Percentiles rank a stretch among this genome's conserved stretches.
Evolutionary conservation across 2,113 vertebrate species (phyloP).

Genomic region (Syrrhaptes paradoxus): DNA sequence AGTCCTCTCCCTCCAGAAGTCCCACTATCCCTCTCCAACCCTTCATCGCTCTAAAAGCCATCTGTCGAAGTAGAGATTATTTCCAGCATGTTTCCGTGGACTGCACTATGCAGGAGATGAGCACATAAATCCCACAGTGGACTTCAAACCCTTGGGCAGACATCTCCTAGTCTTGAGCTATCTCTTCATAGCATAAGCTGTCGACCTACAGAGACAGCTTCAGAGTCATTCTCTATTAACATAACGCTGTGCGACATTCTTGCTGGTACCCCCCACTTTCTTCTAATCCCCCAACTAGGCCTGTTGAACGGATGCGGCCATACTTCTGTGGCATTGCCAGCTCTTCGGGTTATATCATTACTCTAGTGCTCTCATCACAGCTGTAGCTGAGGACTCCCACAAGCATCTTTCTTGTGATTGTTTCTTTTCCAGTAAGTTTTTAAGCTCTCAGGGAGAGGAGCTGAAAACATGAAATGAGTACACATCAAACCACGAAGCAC

Average conservation of each 20-base stretch:
- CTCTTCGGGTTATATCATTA: background rate
- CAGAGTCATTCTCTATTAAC: background rate
- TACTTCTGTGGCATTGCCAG: background rate
- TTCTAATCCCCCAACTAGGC: background rate
- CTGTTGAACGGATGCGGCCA: background rate
- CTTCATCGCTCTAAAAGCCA: background rate
- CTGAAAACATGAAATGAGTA: conserved; percentile 8
- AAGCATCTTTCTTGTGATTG: background rate
- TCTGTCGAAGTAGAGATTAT: background rate
- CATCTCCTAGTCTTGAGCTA: background rate
- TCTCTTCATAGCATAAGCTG: background rate
- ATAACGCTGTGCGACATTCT: fast-evolving
- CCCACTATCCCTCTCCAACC: background rate
- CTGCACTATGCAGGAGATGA: background rate
- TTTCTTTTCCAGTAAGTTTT: background rate
- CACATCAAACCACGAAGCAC: background rate
- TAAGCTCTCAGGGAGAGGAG: background rate
- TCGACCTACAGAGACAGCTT: background rate
- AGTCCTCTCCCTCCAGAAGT: background rate
- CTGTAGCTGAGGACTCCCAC: background rate
- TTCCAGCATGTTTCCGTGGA: background rate
- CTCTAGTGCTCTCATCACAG: background rate
- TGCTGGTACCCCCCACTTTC: background rate
- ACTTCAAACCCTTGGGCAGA: background rate
- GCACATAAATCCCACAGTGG: background rate